Percentiles rank a stretch among this genome's conserved stretches.
Conservation (phyloP, 2,113 vertebrate genomes). For the zebrafish (Danio rerio) region DNA sequence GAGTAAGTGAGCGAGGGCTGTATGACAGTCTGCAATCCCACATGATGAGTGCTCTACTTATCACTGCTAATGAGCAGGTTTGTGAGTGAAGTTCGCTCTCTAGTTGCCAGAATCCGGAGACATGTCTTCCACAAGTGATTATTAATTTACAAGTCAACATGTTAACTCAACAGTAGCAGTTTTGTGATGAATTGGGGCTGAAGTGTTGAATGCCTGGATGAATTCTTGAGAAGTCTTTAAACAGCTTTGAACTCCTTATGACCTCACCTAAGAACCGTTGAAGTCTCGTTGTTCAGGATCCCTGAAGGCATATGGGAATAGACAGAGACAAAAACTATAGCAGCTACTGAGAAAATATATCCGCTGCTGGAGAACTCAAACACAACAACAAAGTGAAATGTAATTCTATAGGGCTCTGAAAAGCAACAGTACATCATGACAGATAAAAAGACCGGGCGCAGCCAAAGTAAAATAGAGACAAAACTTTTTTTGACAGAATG, state of each 20-base stretch:
- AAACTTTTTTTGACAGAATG: not conserved
- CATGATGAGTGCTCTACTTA: slow-evolving; percentile 53
- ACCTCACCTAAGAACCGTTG: not conserved
- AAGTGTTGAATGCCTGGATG: slow-evolving; percentile 20
- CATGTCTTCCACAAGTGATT: slow-evolving; percentile 28
- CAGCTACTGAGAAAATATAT: not conserved
- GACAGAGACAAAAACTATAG: not conserved
- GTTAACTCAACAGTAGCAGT: slow-evolving; percentile 22
- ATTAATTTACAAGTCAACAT: slow-evolving; percentile 38
- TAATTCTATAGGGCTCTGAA: not conserved
- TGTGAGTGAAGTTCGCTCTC: slow-evolving; percentile 7
- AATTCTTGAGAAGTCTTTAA: slow-evolving; percentile 32
- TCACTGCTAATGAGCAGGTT: slow-evolving; percentile 57
- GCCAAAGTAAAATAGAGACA: not conserved
- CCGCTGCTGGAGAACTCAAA: not conserved
- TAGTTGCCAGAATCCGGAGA: slow-evolving; percentile 31
- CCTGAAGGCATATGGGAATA: not conserved
- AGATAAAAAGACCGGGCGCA: not conserved
- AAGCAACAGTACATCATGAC: not conserved
- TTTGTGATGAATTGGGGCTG: slow-evolving; percentile 44
- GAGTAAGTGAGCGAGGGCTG: slow-evolving; percentile 38
- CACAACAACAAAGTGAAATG: slow-evolving; percentile 19
- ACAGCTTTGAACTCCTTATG: slow-evolving; percentile 16
- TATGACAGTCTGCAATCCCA: slow-evolving; percentile 49
- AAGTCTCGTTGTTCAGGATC: not conserved